Conservation (phyloP, 1,140 invertebrate species). For the Ganaspis sp. region DNA sequence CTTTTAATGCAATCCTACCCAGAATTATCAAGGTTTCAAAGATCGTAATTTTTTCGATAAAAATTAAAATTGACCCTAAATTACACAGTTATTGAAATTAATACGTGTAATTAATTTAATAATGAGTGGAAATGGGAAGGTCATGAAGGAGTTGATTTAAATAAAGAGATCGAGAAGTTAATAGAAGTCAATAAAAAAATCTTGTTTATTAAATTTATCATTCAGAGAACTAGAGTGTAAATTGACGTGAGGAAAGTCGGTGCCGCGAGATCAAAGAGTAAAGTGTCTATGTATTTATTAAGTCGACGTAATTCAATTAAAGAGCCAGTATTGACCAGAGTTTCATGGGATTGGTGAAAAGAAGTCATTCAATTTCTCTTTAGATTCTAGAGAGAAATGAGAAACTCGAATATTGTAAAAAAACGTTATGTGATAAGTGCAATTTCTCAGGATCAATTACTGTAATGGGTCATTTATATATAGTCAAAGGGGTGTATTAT, state of each 20-base stretch:
- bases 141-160: background rate
- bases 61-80: too few species aligned
- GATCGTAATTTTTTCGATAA: too few species aligned
- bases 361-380: slow-evolving; percentile 62
- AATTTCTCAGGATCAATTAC: slow-evolving; percentile 52
- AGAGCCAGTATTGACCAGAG: slow-evolving; percentile 63
- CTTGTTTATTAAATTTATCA: slow-evolving; percentile 35
- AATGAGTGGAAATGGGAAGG: background rate
- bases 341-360: slow-evolving; percentile 61
- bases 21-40: too few species aligned
- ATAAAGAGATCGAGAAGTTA: background rate
- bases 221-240: slow-evolving; percentile 41
- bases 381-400: background rate
- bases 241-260: slow-evolving; percentile 64
- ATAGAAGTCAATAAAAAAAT: slow-evolving; percentile 25
- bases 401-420: background rate
- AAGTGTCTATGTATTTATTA: slow-evolving; percentile 56
- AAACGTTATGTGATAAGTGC: background rate
- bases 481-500: background rate
- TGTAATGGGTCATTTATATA: slow-evolving; percentile 34
- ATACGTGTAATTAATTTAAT: too few species aligned
- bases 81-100: too few species aligned
- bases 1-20: too few species aligned
- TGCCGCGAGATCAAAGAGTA: slow-evolving; percentile 59
- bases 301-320: slow-evolving; percentile 71